phyloP scores from a whole-genome alignment of 2,797 vertebrate species.

The Poecilia wingei region DNA sequence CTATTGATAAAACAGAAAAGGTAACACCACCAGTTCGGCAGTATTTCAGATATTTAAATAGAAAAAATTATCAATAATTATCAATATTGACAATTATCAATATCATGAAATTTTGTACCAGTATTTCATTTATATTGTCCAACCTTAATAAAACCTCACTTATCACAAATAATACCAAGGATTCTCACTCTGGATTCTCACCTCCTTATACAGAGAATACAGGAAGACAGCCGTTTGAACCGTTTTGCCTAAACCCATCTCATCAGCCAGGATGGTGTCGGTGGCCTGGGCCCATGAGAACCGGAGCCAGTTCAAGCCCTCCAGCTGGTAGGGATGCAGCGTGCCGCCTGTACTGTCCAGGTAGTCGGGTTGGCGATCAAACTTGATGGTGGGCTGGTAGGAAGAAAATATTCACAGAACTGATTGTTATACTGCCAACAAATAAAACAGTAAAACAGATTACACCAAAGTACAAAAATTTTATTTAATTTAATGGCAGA shows the following conservation, averaged over 20 bases:
- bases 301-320: slow-evolving; percentile 96
- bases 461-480: background rate
- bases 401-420: slow-evolving; percentile 6
- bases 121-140: no score
- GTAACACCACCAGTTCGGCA: no score
- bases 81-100: no score
- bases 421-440: background rate
- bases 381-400: slow-evolving; percentile 95
- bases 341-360: slow-evolving; percentile 93
- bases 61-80: no score
- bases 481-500: background rate
- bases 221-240: slow-evolving; percentile 98
- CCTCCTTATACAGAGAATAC: slow-evolving; percentile 98
- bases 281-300: slow-evolving; percentile 99
- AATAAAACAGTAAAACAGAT: background rate
- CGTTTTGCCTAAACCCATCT: slow-evolving; percentile 98
- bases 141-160: background rate
- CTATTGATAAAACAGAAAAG: no score
- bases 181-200: slow-evolving; percentile 74
- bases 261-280: slow-evolving; percentile 96
- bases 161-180: slow-evolving; percentile 1
- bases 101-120: no score
- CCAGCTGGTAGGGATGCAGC: slow-evolving; percentile 96
- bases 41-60: no score
- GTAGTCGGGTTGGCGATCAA: slow-evolving; percentile 95